Base-by-base conservation (phyloP, 1,140 invertebrate species). In the Papilio xuthus region DNA sequence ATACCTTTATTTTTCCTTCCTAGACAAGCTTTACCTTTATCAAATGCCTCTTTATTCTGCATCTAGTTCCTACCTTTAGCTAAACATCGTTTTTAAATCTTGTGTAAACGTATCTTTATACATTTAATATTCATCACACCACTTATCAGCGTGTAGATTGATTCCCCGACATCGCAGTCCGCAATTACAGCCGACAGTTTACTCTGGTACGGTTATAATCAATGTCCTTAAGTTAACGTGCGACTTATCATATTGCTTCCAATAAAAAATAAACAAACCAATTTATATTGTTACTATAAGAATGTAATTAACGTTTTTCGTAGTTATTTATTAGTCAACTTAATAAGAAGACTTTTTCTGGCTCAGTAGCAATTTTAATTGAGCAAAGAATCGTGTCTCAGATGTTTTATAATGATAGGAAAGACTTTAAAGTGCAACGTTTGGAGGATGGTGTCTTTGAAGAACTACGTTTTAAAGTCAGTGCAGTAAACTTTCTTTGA, bases 121-220 rank as follows among this genome's bases (percentile, higher is more conserved):
- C 23, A 15, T 41, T 47, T 47, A 4, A 44, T 47, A 72, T 72
- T 42, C 23, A 28, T 73, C 71, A 73, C 37, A 26, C 13, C 12
- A 44, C 37, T 73, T 42, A 73, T 23, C 37, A 3, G 71, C 42
- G 71, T 67, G 13, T 28, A 23, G 71, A 73, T 73, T 73, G 71
- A 73, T 73, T 73, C 71, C 20, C 71, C 15, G 60, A 20, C 23
- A 26, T 42, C 71, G 42, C 37, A 42, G 6, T n/a, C 71, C 20
- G 41, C 20, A 44, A 73, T 73, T 73, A 44, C 42, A 47, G 32
- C 71, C 18, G 28, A 69, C 67, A 67, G 13, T 26, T 32, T 60
- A 8, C 13, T 9, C 53, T 9, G 53, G 13, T 60, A 60, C 63
- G 23, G 63, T 67, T 67, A 28, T 32, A 67, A 67, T 12, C 15